Evolutionary conservation across 2,113 vertebrate genomes (phyloP).

Genomic region (Gymnarchus niloticus): DNA sequence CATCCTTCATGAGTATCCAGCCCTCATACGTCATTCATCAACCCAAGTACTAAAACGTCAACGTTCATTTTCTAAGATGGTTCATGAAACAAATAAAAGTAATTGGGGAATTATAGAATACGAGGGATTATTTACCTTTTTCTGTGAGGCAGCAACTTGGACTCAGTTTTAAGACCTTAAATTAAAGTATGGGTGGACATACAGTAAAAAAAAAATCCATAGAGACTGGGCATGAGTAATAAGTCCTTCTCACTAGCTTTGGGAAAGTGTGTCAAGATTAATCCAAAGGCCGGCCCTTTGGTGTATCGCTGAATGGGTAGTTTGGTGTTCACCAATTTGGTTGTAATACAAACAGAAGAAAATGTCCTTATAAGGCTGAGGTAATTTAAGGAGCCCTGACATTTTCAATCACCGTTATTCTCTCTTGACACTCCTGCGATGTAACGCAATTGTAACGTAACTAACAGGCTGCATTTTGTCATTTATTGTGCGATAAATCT

Average conservation of each 20-base stretch:
- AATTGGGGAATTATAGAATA: constrained; percentile 19
- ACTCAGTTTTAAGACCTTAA: constrained; percentile 9
- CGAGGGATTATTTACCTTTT: constrained; percentile 14
- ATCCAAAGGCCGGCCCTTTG: background rate
- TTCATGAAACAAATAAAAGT: constrained; percentile 28
- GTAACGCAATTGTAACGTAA: background rate
- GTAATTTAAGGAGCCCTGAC: background rate
- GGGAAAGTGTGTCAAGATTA: background rate
- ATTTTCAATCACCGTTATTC: constrained; percentile 1
- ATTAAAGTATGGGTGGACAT: constrained; percentile 1
- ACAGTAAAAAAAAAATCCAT: background rate
- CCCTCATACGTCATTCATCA: background rate
- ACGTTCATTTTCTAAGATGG: constrained; percentile 7
- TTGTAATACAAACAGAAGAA: background rate
- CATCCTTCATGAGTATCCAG: constrained; percentile 26
- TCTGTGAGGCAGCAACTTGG: background rate
- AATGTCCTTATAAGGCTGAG: background rate
- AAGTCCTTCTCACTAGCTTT: background rate
- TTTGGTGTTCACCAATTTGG: background rate
- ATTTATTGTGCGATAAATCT: background rate
- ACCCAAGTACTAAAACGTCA: constrained; percentile 29
- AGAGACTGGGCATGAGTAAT: background rate
- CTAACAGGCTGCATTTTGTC: background rate
- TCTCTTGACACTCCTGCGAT: background rate
- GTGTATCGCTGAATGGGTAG: background rate